Evolutionary conservation across 2,113 vertebrate genomes (phyloP), one percentile per base, ranked within the genome.

Genomic region (Motacilla alba): DNA sequence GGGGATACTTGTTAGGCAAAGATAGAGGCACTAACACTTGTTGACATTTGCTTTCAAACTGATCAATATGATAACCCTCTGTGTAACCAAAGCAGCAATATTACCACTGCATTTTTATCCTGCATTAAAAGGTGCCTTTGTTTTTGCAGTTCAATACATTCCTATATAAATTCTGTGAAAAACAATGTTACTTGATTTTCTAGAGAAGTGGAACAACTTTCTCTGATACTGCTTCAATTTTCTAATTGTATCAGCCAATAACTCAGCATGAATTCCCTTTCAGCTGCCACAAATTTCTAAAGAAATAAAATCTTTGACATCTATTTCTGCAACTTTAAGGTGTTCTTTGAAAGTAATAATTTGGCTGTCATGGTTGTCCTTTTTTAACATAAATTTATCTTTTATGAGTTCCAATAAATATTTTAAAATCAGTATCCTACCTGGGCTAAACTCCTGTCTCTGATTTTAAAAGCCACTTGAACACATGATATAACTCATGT

Each of bases 1-100:
- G 6, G 47, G 60, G 66, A 90, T 70, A 70, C 69, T 66, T 89
- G 62, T 52, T 80, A 92, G 75, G 90, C 68, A 91, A 84, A 87
- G 75, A 94, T 0, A 89, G 89, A 87, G 66, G 68, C 60, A 95
- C 82, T 74, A 90, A 85, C 66, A 46, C 50, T 52, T 96, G 74
- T 9, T 95, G 87, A 95, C 50, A 75, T 90, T 93, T 85, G 59
- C 94, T 96, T 96, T 94, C 95, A 85, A 60, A 87, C 35, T 39
- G 64, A 75, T 59, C 1, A 2, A 30, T 43, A 58, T 21, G 93
- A 93, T 52, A 87, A 87, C 46, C 13, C 44, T 31, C 58, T 37
- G 39, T 28, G 70, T 49, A 96, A 89, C 49, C 63, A 89, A 82
- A 89, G 80, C 83, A 92, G 86, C 22, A 53, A 88, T 53, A 64